These are phyloP conservation scores for Poicephalus meyeri DNA, from an alignment of 2,113 vertebrate species.

Conservation along the genomic window DNA sequence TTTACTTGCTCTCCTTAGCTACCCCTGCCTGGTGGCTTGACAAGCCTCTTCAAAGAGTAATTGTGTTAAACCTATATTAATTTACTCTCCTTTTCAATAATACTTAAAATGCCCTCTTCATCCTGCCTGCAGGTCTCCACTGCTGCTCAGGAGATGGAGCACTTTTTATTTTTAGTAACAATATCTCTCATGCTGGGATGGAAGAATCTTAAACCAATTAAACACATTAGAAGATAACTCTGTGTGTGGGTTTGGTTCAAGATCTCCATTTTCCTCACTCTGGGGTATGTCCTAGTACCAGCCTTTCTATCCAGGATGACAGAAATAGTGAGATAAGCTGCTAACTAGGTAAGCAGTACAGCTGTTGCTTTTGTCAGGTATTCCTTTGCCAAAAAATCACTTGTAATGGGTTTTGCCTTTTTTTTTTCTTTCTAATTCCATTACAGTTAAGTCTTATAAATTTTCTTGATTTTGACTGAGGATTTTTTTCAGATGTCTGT, in stretches of 20 bases:
- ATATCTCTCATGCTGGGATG: constrained; percentile 49
- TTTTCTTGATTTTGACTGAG: neutral
- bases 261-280: constrained; percentile 47
- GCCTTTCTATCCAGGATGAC: constrained; percentile 30
- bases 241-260: constrained; percentile 52
- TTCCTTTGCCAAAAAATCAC: constrained; percentile 3
- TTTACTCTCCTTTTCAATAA: constrained; percentile 3
- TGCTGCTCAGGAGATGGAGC: constrained; percentile 19
- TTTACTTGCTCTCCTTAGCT: neutral
- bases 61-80: constrained; percentile 10
- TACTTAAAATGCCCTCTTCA: neutral
- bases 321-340: constrained; percentile 58
- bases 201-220: constrained; percentile 66
- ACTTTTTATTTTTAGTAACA: constrained; percentile 66
- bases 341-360: constrained; percentile 44
- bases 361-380: constrained; percentile 28
- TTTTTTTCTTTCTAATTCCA: neutral
- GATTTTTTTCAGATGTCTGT: neutral
- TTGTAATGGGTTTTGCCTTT: neutral
- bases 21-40: neutral
- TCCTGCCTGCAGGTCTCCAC: constrained; percentile 21
- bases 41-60: neutral
- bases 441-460: neutral
- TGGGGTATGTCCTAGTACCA: neutral
- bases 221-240: constrained; percentile 69